Conservation (phyloP, 2,113 vertebrate genomes). For the Cololabis saira region DNA sequence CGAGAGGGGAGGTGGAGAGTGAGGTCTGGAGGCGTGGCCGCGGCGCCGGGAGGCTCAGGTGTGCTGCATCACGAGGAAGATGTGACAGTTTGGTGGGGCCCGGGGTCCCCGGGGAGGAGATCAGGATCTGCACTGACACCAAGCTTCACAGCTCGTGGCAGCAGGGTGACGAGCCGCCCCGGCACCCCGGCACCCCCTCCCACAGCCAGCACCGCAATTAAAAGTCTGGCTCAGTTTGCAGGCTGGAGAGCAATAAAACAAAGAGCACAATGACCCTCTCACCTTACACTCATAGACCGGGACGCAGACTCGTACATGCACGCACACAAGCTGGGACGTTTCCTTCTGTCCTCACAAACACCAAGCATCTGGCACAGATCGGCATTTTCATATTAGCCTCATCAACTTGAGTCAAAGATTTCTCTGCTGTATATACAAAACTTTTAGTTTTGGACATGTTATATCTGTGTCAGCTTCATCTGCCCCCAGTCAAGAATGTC, state of each 20-base stretch:
- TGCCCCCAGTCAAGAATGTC: too few species aligned
- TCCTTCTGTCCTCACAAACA: constrained; percentile 8
- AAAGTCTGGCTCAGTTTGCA: constrained; percentile 78
- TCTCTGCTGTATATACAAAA: too few species aligned
- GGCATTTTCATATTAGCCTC: constrained; percentile 1
- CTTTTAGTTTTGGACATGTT: too few species aligned
- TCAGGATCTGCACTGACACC: constrained; percentile 77
- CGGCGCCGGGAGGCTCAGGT: constrained; percentile 87
- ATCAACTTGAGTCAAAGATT: neutral
- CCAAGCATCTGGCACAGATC: constrained; percentile 3
- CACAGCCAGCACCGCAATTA: constrained; percentile 75
- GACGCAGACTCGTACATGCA: constrained; percentile 28
- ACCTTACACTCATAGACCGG: constrained; percentile 65
- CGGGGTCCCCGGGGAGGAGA: constrained; percentile 75
- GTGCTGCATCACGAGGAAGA: constrained; percentile 87
- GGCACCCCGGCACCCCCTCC: constrained; percentile 58
- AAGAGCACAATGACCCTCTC: constrained; percentile 70
- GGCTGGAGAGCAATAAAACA: constrained; percentile 74
- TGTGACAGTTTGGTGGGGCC: constrained; percentile 84
- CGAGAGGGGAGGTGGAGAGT: neutral
- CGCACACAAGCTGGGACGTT: constrained; percentile 34
- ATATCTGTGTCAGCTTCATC: too few species aligned
- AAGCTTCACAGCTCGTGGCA: constrained; percentile 69
- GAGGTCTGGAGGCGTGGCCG: constrained; percentile 17
- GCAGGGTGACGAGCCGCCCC: constrained; percentile 70